Evolutionary conservation across 2,888 invertebrate species (phyloP).

Genomic region (Pelosia muscerda): DNA sequence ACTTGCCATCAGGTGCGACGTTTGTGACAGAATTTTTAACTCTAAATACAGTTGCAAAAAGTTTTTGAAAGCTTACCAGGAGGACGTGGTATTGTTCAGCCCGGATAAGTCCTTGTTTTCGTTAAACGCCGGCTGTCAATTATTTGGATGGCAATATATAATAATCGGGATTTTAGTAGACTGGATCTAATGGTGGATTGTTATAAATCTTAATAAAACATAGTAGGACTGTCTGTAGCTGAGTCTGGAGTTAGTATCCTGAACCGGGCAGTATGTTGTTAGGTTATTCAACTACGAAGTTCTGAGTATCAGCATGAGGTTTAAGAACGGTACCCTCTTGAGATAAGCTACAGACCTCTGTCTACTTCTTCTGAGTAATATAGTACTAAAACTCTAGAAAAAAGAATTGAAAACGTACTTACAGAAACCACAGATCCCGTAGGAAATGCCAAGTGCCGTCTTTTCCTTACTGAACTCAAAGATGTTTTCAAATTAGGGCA

Average conservation of each 20-base stretch:
- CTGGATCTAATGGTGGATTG: background rate
- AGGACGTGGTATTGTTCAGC: too few relatives aligned
- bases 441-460: slow-evolving; percentile 61
- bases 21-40: too few relatives aligned
- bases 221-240: background rate
- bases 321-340: too few relatives aligned
- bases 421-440: slow-evolving; percentile 56
- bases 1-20: too few relatives aligned
- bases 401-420: slow-evolving; percentile 42
- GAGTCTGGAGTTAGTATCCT: background rate
- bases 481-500: slow-evolving; percentile 60
- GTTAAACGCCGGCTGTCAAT: too few relatives aligned
- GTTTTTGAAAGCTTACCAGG: too few relatives aligned
- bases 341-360: background rate
- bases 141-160: background rate
- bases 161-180: background rate
- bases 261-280: too few relatives aligned
- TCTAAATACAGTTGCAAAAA: too few relatives aligned
- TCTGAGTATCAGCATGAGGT: too few relatives aligned
- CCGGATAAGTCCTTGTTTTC: too few relatives aligned
- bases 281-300: too few relatives aligned
- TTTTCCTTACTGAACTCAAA: slow-evolving; percentile 55
- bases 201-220: background rate
- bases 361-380: background rate
- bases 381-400: background rate